A percentile compares a stretch with the other conserved stretches of the same genome.
phyloP scores from a whole-genome alignment of 2,113 vertebrate species.

The Perca fluviatilis region DNA sequence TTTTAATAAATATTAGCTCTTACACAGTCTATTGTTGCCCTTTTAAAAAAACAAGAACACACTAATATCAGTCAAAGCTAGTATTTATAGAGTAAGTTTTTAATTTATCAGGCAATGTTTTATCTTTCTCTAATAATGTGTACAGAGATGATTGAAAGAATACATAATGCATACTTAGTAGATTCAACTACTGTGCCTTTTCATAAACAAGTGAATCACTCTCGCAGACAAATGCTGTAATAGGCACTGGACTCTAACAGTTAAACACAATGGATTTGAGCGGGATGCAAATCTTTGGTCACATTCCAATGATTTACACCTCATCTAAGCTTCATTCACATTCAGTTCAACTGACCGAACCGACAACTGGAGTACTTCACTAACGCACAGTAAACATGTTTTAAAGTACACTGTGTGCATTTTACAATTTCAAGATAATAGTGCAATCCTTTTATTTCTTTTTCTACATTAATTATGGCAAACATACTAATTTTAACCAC shows the following conservation, averaged over 20 bases:
- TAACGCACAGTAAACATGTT: neutral
- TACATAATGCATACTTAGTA: neutral
- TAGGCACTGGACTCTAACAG: conserved; percentile 16
- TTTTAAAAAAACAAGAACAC: neutral
- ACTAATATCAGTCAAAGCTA: neutral
- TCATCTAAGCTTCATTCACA: neutral
- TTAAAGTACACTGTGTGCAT: neutral
- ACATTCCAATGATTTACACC: conserved; percentile 21
- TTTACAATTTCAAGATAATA: too few relatives aligned
- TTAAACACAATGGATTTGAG: neutral
- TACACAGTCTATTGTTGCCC: too few relatives aligned
- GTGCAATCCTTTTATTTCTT: neutral
- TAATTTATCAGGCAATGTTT: neutral
- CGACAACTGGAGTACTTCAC: neutral
- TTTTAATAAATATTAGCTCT: neutral
- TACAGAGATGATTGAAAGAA: neutral
- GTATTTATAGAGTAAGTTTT: neutral
- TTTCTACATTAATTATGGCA: neutral
- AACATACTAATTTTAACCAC: neutral
- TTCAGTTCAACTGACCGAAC: neutral
- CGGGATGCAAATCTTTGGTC: neutral
- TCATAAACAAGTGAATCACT: neutral
- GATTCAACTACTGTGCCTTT: neutral
- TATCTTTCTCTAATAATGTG: neutral
- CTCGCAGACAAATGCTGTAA: neutral